Conservation (phyloP, 2,797 vertebrate species). For the Microctenopoma steveboyesi region DNA sequence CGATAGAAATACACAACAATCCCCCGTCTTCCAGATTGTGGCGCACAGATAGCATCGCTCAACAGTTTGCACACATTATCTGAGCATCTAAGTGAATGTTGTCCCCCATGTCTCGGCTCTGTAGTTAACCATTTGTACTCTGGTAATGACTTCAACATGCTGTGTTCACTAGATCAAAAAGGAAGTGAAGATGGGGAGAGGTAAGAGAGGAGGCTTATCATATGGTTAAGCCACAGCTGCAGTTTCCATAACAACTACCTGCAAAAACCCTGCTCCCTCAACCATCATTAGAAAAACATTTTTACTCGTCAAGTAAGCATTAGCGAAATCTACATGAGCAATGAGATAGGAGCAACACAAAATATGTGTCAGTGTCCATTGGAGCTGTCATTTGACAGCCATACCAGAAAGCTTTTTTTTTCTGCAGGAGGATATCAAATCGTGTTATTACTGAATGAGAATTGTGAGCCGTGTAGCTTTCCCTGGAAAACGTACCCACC, state of each 20-base stretch:
- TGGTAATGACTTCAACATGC: constrained; percentile 74
- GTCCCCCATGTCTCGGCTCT: constrained; percentile 55
- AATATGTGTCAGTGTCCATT: constrained; percentile 39
- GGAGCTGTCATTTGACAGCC: constrained; percentile 52
- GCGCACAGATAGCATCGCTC: constrained; percentile 22
- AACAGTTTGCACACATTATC: constrained; percentile 46
- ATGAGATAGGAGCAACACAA: constrained; percentile 63
- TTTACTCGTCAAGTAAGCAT: constrained; percentile 80
- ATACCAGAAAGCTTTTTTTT: constrained; percentile 14
- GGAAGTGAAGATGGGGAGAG: constrained; percentile 53
- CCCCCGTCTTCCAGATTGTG: constrained; percentile 21
- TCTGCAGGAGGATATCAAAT: constrained; percentile 15
- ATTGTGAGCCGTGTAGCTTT: constrained; percentile 18
- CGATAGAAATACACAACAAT: neutral
- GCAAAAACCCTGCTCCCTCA: constrained; percentile 74
- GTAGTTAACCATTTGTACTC: constrained; percentile 74
- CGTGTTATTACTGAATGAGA: constrained; percentile 50
- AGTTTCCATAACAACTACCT: constrained; percentile 86
- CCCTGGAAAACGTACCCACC: constrained; percentile 29
- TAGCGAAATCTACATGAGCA: constrained; percentile 76
- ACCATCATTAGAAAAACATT: constrained; percentile 80
- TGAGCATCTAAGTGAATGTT: constrained; percentile 42
- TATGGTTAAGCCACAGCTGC: constrained; percentile 79
- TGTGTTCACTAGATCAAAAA: constrained; percentile 71
- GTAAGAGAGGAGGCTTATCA: constrained; percentile 66